phyloP scores from a whole-genome alignment of 1,140 invertebrate species.

The Brachionus asplanchnoidis region DNA sequence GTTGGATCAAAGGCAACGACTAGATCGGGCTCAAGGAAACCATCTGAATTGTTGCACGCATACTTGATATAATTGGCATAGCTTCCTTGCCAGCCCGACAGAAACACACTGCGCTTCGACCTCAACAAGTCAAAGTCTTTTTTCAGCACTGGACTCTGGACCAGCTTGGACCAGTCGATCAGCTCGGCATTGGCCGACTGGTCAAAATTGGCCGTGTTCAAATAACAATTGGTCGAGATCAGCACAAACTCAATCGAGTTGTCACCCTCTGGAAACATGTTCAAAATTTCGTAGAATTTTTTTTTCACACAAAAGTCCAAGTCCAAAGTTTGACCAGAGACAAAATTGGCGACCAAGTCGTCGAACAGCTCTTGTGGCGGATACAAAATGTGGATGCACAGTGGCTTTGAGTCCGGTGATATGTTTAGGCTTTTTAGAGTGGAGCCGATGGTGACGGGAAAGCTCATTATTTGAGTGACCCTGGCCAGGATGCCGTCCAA shows the following conservation, averaged over 20 bases:
- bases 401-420: not conserved
- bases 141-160: slow-evolving; percentile 3
- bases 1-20: slow-evolving; percentile 28
- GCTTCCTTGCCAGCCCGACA: slow-evolving; percentile 40
- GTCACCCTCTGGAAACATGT: not conserved
- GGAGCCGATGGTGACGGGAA: not conserved
- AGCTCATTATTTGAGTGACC: slow-evolving; percentile 31
- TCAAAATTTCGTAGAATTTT: slow-evolving; percentile 34
- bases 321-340: not conserved
- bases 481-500: slow-evolving; percentile 1
- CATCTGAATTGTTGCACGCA: slow-evolving; percentile 9
- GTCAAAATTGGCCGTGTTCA: not conserved
- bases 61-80: slow-evolving; percentile 31
- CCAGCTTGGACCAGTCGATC: not conserved
- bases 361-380: slow-evolving; percentile 10
- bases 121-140: not conserved
- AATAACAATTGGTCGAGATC: not conserved
- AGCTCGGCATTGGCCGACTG: not conserved
- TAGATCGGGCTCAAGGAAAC: slow-evolving; percentile 20
- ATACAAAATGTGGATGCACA: slow-evolving; percentile 37
- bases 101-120: not conserved
- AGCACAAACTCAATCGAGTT: not conserved
- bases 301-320: slow-evolving; percentile 4
- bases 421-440: not conserved
- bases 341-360: not conserved